Evolutionary conservation across 2,888 invertebrate species (phyloP).

Genomic region (Temnothorax rugatulus): DNA sequence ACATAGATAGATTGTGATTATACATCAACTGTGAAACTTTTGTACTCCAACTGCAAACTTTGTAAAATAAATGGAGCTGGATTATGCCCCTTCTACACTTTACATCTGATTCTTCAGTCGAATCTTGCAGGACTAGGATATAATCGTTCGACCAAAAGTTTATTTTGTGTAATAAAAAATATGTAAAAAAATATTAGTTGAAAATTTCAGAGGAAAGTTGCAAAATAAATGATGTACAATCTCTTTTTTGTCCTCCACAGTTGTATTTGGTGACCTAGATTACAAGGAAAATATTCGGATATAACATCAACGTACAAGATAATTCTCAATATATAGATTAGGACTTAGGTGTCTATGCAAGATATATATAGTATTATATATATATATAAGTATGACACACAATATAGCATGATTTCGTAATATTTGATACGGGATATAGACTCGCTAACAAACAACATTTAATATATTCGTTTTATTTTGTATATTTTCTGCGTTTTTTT

Average conservation of each 20-base stretch:
- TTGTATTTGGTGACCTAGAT: constrained; percentile 82
- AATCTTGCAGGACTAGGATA: neutral
- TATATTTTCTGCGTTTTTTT: constrained; percentile 54
- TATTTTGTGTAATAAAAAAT: neutral
- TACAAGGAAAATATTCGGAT: constrained; percentile 81
- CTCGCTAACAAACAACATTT: constrained; percentile 81
- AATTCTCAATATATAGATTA: constrained; percentile 69
- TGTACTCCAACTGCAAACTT: neutral
- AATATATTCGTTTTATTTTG: constrained; percentile 75
- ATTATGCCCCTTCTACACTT: neutral
- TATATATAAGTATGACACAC: constrained; percentile 68
- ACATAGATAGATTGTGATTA: neutral
- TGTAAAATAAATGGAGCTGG: neutral
- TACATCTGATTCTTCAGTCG: neutral
- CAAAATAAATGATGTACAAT: constrained; percentile 9
- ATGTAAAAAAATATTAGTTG: neutral
- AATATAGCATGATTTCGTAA: constrained; percentile 74
- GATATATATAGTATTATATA: constrained; percentile 73
- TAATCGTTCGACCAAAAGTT: neutral
- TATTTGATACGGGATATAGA: constrained; percentile 71
- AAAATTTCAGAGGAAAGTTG: constrained; percentile 8
- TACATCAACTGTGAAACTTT: too few species aligned
- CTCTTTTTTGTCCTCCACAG: constrained; percentile 74
- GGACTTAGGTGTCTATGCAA: constrained; percentile 72
- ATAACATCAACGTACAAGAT: constrained; percentile 80